Percentiles rank a stretch among this genome's conserved stretches.
These are phyloP conservation scores for Fukomys damarensis DNA, from an alignment of 2,113 vertebrate species.

Conservation along the genomic window DNA sequence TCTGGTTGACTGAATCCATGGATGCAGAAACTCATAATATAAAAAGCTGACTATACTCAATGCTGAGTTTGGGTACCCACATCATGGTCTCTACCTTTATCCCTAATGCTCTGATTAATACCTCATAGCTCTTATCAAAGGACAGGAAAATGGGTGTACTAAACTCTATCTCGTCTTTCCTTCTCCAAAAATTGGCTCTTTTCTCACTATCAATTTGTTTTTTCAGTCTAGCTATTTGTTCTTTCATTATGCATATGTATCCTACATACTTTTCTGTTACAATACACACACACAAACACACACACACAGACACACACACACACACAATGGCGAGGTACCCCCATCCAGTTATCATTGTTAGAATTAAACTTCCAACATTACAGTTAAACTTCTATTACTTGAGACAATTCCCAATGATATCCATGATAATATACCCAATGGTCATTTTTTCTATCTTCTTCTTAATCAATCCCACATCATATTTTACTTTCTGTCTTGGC, in stretches of 20 bases:
- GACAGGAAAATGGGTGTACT: not conserved
- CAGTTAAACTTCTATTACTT: not conserved
- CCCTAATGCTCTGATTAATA: not conserved
- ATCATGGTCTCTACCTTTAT: not conserved
- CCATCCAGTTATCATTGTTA: not conserved
- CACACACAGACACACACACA: not conserved
- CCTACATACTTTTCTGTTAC: not conserved
- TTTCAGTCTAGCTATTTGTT: not conserved
- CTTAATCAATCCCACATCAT: not conserved
- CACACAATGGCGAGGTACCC: not conserved
- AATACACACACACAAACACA: no score
- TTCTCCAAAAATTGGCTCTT: no score
- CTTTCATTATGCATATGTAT: not conserved
- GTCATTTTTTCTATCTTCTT: not conserved
- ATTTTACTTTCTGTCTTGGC: not conserved
- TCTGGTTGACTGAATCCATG: not conserved
- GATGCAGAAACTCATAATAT: not conserved
- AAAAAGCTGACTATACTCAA: not conserved
- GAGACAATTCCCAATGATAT: not conserved
- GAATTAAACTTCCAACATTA: not conserved
- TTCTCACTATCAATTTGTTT: not conserved
- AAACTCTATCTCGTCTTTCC: not conserved
- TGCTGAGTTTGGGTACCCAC: not conserved
- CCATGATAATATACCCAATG: not conserved
- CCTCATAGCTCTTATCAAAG: not conserved